Evolutionary conservation across 2,113 vertebrate genomes (phyloP).

Genomic region (Acrocephalus arundinaceus): DNA sequence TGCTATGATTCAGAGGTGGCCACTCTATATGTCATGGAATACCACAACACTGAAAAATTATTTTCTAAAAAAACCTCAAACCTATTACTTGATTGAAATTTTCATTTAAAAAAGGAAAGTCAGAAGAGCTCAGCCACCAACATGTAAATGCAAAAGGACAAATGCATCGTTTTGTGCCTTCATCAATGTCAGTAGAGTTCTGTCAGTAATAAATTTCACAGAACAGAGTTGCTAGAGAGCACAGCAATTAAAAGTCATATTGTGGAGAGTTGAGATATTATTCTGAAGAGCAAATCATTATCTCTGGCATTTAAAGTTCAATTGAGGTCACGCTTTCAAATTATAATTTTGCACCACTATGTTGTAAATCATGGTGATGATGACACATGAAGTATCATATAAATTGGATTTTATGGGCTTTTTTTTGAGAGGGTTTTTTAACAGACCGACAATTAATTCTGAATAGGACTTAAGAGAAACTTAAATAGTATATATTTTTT

Average conservation of each 20-base stretch:
- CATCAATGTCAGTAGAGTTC: background rate
- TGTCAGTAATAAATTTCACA: background rate
- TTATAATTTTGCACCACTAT: background rate
- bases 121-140: background rate
- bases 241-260: background rate
- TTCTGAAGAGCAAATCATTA: background rate
- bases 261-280: background rate
- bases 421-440: background rate
- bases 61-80: background rate
- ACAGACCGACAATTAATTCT: background rate
- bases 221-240: background rate
- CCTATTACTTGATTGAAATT: background rate
- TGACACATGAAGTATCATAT: background rate
- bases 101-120: background rate
- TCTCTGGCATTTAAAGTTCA: constrained; percentile 6
- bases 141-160: background rate
- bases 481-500: background rate
- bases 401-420: background rate
- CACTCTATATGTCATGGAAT: background rate
- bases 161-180: background rate
- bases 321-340: background rate
- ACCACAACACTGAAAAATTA: background rate
- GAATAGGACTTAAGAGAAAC: background rate
- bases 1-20: background rate
- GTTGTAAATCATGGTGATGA: background rate